Evolutionary conservation across 2,888 invertebrate species (phyloP), one percentile per base, ranked within the genome.

Genomic region (Lycophotia porphyrea): DNA sequence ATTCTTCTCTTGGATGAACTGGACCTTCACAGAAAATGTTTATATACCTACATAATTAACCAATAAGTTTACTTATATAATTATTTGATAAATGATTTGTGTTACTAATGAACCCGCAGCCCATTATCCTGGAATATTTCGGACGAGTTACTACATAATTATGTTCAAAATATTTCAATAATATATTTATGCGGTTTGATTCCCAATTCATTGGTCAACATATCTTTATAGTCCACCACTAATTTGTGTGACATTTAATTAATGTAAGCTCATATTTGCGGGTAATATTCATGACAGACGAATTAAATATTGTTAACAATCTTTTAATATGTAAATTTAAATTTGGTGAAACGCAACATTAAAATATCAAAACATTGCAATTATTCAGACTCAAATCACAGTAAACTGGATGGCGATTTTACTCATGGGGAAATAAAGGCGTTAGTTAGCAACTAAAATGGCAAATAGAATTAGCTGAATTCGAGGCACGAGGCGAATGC

Each of bases 401-500:
- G 87, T 84, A 82, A 83, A 84, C 78, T 82, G 76, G 61, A 86
- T 76, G 77, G 82, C 86, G 91, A 91, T 92, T 92, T 90, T 82
- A 90, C 90, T 90, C 91, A 92, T 90, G 89, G 87, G 79, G 86
- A 92, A 93, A 93, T 93, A 93, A 92, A 92, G 86, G 90, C 90
- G 91, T 91, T 92, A 91, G 90, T 91, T 91, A 91, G 87, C 87
- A 92, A 93, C 91, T 92, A 91, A 93, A 93, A 91, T 84, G 87
- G 88, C 85, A 91, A 93, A 95, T 91, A 91, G 89, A 93, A 94
- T 95, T 93, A 94, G 90, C 88, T 91, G 91, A 93, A 95, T 94
- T 94, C 94, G 87, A 92, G 88, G 91, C 94, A 94, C 94, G 94
- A 82, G 90, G 88, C 89, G 90, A 91, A 91, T 90, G 89, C 92